Evolutionary conservation across 2,113 vertebrate species (phyloP).

Genomic region (Cyphomyrus plagiostoma): DNA sequence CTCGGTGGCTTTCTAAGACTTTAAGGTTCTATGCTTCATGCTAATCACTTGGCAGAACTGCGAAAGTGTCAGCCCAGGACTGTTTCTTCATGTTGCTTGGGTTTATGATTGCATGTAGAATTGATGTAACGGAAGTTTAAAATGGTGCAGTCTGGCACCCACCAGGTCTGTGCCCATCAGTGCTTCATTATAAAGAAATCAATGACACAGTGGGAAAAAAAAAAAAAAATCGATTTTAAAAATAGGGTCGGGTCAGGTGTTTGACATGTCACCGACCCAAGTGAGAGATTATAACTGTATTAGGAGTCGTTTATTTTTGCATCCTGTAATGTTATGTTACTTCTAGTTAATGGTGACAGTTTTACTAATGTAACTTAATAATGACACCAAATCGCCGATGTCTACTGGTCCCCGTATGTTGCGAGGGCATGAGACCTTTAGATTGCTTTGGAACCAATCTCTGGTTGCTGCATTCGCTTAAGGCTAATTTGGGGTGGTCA

Average conservation of each 20-base stretch:
- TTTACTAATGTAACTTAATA: neutral
- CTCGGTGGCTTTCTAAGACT: neutral
- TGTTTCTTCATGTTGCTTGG: neutral
- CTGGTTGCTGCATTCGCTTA: neutral
- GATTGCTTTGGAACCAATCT: neutral
- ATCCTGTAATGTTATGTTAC: neutral
- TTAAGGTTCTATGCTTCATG: neutral
- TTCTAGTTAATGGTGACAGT: neutral
- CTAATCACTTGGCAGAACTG: neutral
- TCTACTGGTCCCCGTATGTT: neutral
- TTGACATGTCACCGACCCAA: neutral
- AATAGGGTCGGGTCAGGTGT: neutral
- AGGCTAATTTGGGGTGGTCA: neutral
- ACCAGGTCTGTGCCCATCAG: neutral
- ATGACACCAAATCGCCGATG: neutral
- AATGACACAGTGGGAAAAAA: neutral
- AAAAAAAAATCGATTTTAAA: neutral
- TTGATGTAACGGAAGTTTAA: neutral
- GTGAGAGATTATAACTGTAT: neutral
- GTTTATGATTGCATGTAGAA: neutral
- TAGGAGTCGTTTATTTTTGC: neutral
- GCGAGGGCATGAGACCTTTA: neutral
- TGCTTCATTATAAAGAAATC: neutral
- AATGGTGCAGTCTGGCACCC: neutral
- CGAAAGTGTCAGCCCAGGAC: neutral